Evolutionary conservation across 2,888 invertebrate species (phyloP), one percentile per base, ranked within the genome.

Genomic region (Clanis bilineata): DNA sequence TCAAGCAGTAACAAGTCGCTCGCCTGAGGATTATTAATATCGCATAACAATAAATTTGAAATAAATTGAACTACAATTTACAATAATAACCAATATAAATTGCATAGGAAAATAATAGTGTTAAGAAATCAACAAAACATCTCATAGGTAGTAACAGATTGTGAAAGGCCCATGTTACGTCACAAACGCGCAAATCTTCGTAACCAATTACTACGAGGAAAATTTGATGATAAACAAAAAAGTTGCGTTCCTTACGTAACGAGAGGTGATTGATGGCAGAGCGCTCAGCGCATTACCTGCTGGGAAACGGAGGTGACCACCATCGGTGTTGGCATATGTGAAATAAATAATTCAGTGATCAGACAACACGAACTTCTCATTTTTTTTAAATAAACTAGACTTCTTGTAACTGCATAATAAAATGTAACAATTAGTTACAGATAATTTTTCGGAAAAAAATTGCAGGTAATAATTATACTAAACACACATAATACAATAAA

Each of bases 201-300:
- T 32, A 51, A 51, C n/a, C 18, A 41, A 18, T 25, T 9, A 7
- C 7, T 41, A 18, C 18, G n/a, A 39, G 23, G n/a, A n/a, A 56
- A 38, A 56, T 38, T 15, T 22, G 1, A 55, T 22, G 22, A 55
- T 38, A 22, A 38, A 56, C 9, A 47, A 58, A 57, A 45, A 44
- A 73, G 72, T 69, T 64, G 70, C 65, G 81, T 80, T 82, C 82
- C 85, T 84, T 79, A 68, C 69, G 77, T 85, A 88, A 88, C 82
- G 83, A 86, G 85, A 71, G 67, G 63, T 85, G 90, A 90, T 89
- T 88, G 82, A 90, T 88, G 88, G 71, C 63, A 60, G 15, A 51
- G 38, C 63, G 56, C 45, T 21, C 21, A 25, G 4, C 12, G 12
- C 60, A 70, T 62, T 64, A 71, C 68, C 74, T 76, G 74, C 74